Evolutionary conservation across 2,113 vertebrate genomes (phyloP).

Genomic region (Notiomystis cincta): DNA sequence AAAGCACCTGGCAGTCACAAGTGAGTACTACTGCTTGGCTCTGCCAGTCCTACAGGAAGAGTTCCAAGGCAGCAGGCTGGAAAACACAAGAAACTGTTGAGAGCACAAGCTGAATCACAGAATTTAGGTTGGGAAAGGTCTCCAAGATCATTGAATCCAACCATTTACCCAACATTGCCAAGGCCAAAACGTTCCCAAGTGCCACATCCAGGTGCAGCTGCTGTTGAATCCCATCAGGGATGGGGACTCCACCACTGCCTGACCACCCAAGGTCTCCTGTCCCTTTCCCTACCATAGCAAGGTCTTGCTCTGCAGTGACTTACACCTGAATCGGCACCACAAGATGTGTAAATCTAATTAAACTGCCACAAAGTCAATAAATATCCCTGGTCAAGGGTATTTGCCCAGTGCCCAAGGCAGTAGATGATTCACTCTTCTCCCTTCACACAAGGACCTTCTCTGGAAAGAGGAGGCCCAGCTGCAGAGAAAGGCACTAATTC

Average conservation of each 20-base stretch:
- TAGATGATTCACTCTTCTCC: background rate
- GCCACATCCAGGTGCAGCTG: no score
- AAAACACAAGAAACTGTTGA: background rate
- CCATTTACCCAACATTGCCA: background rate
- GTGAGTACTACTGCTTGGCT: rapidly evolving
- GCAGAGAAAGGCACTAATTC: background rate
- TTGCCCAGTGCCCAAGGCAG: background rate
- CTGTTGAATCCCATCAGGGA: background rate
- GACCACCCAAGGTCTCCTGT: background rate
- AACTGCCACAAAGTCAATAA: background rate
- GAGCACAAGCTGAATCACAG: background rate
- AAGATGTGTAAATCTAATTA: background rate
- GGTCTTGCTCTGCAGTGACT: background rate
- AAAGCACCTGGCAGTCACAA: background rate
- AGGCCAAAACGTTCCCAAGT: background rate
- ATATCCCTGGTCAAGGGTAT: background rate
- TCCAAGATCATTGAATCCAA: background rate
- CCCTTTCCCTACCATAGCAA: background rate
- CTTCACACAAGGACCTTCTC: background rate
- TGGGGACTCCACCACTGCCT: background rate
- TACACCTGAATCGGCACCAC: background rate
- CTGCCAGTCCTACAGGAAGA: background rate
- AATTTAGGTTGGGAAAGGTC: background rate
- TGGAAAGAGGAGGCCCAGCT: background rate
- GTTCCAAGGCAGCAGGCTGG: background rate